Evolutionary conservation across 2,888 invertebrate genomes (phyloP).

Genomic region (Pelosia muscerda): DNA sequence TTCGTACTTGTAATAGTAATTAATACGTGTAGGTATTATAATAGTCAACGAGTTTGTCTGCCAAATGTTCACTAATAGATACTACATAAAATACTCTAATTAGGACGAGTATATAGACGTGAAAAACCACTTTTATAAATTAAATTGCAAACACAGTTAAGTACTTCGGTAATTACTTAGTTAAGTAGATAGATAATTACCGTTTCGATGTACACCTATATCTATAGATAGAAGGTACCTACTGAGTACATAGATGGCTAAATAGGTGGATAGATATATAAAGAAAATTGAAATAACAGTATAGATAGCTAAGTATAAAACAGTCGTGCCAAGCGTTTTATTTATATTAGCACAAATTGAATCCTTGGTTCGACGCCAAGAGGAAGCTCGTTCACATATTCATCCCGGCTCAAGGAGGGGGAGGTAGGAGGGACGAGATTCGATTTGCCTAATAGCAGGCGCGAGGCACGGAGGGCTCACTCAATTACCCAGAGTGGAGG

Average conservation of each 20-base stretch:
- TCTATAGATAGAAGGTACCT: background rate
- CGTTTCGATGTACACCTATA: background rate
- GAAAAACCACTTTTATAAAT: background rate
- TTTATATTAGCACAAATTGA: slow-evolving; percentile 84
- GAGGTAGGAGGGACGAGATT: slow-evolving; percentile 71
- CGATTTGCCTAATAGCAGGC: slow-evolving; percentile 86
- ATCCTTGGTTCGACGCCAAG: slow-evolving; percentile 81
- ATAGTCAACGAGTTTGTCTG: background rate
- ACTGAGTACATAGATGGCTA: background rate
- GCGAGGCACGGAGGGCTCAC: slow-evolving; percentile 72
- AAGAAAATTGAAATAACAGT: background rate
- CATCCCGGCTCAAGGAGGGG: slow-evolving; percentile 51
- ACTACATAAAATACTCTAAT: background rate
- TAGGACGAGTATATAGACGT: slow-evolving; percentile 7
- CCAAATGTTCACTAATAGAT: background rate
- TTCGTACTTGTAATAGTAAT: background rate
- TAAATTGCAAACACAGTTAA: background rate
- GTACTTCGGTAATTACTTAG: slow-evolving; percentile 6
- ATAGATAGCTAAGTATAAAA: slow-evolving; percentile 9
- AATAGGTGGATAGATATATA: slow-evolving; percentile 6
- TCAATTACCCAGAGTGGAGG: slow-evolving; percentile 85
- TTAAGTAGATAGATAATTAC: background rate
- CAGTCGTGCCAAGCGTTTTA: slow-evolving; percentile 67
- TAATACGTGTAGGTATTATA: background rate
- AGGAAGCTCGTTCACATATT: slow-evolving; percentile 71